A percentile compares a stretch with the other conserved stretches of the same genome.
Evolutionary conservation across 1,140 invertebrate species (phyloP).

Genomic region (Scaptomyza pallida): DNA sequence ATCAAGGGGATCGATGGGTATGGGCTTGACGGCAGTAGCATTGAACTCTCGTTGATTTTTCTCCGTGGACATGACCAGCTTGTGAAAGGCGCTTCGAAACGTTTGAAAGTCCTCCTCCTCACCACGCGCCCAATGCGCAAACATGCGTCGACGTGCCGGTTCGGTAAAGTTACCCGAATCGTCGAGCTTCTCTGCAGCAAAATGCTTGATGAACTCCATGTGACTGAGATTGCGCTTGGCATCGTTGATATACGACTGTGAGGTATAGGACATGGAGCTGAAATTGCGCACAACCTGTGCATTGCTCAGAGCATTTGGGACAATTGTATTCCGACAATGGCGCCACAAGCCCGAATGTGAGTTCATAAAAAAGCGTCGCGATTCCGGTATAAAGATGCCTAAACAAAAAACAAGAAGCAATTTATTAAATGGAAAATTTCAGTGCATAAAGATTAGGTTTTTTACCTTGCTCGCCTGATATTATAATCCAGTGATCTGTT

Average conservation of each 20-base stretch:
- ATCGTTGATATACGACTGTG: slow-evolving; percentile 57
- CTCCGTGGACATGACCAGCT: slow-evolving; percentile 64
- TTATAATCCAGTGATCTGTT: slow-evolving; percentile 90
- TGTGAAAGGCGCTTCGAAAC: slow-evolving; percentile 66
- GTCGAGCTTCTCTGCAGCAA: slow-evolving; percentile 53
- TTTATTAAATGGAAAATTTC: slow-evolving; percentile 7
- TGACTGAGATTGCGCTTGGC: slow-evolving; percentile 66
- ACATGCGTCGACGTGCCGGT: slow-evolving; percentile 75
- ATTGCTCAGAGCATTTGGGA: slow-evolving; percentile 68
- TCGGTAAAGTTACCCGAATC: slow-evolving; percentile 72
- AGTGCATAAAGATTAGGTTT: not conserved
- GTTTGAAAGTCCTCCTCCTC: slow-evolving; percentile 69
- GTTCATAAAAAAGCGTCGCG: slow-evolving; percentile 86
- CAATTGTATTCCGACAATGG: slow-evolving; percentile 85
- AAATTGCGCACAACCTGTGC: slow-evolving; percentile 75
- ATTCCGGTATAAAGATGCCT: slow-evolving; percentile 86
- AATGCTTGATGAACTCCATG: slow-evolving; percentile 66
- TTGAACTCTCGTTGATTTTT: slow-evolving; percentile 58
- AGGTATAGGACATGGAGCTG: slow-evolving; percentile 73
- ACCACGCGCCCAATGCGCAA: slow-evolving; percentile 79
- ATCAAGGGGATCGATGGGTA: slow-evolving; percentile 69
- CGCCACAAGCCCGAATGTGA: slow-evolving; percentile 89
- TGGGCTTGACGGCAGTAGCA: slow-evolving; percentile 53
- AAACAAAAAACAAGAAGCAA: slow-evolving; percentile 59
- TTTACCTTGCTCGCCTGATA: slow-evolving; percentile 85